These are phyloP conservation scores for Chlorocebus sabaeus DNA, from an alignment of 2,113 vertebrate species.

Conservation along the genomic window DNA sequence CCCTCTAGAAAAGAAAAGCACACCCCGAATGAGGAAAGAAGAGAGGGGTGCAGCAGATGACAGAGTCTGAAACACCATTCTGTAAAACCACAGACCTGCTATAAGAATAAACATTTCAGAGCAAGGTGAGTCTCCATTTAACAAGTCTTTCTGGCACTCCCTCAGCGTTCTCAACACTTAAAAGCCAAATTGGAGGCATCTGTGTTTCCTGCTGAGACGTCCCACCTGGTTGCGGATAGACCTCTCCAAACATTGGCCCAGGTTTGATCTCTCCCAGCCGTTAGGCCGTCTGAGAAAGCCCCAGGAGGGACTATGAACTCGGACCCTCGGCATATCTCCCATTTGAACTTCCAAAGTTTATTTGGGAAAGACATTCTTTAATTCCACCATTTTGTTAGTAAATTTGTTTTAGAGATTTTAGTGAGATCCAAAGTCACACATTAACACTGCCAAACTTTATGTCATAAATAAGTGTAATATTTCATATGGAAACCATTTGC, in stretches of 20 bases:
- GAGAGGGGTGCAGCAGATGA: not conserved
- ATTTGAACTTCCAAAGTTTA: conserved; percentile 60
- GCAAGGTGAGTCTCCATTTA: conserved; percentile 70
- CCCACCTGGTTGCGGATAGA: conserved; percentile 67
- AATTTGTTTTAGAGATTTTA: conserved; percentile 34
- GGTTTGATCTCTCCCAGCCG: conserved; percentile 75
- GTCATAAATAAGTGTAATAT: not conserved
- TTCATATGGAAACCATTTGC: not conserved
- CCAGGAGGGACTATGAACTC: conserved; percentile 39
- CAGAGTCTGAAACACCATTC: not conserved
- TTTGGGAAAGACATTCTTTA: conserved; percentile 64
- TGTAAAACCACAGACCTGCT: not conserved
- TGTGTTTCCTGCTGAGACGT: conserved; percentile 65
- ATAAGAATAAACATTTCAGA: conserved; percentile 65
- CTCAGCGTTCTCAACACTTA: conserved; percentile 53
- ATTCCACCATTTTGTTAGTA: conserved; percentile 14
- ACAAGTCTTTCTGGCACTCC: conserved; percentile 56
- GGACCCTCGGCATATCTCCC: not conserved
- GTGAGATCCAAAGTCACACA: not conserved
- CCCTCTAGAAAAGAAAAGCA: not conserved
- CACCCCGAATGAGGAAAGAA: not conserved
- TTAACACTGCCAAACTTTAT: not conserved
- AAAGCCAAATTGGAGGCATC: conserved; percentile 69
- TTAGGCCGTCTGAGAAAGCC: conserved; percentile 10
- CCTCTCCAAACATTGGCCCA: conserved; percentile 69